Conservation (phyloP, 2,113 vertebrate genomes). For the Eira barbara region DNA sequence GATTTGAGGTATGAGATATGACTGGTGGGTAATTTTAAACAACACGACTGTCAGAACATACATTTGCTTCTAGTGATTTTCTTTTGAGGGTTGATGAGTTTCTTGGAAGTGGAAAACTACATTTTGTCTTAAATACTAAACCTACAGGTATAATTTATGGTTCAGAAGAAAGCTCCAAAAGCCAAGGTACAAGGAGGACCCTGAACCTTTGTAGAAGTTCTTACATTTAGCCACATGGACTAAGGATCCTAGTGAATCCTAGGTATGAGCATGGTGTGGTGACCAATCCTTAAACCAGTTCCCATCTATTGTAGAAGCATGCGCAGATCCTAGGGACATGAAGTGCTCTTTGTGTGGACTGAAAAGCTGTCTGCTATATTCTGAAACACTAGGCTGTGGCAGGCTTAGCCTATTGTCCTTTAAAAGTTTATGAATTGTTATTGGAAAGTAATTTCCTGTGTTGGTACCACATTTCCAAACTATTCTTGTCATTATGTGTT, state of each 20-base stretch:
- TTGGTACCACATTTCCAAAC: neutral
- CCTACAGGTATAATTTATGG: neutral
- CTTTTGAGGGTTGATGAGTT: neutral
- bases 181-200: neutral
- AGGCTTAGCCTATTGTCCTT: neutral
- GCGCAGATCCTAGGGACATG: neutral
- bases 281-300: too few species aligned
- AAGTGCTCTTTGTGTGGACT: neutral
- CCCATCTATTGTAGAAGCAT: neutral
- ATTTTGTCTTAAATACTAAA: neutral
- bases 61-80: neutral
- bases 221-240: neutral
- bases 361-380: neutral
- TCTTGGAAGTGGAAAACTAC: neutral
- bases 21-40: neutral
- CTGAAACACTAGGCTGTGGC: neutral
- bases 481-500: neutral
- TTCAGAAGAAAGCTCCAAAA: neutral
- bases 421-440: neutral
- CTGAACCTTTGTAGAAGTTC: neutral
- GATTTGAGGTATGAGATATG: neutral
- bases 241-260: neutral
- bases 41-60: neutral
- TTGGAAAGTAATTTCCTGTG: neutral
- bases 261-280: too few species aligned